A percentile compares a stretch with the other conserved stretches of the same genome.
These are phyloP conservation scores for Ceyx cyanopectus DNA, from an alignment of 2,113 vertebrate genomes.

Conservation along the genomic window DNA sequence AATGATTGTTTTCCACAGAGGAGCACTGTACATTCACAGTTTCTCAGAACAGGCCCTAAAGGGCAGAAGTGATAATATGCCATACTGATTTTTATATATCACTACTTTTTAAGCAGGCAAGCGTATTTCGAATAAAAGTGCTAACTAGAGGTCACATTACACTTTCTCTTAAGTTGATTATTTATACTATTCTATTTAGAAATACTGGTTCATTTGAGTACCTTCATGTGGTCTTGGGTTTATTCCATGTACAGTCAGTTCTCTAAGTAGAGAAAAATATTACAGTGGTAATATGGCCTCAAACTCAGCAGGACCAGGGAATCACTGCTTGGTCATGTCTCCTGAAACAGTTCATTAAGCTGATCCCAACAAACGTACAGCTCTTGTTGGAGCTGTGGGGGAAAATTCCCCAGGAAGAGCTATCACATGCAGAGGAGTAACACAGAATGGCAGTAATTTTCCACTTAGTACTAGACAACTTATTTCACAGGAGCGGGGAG, in stretches of 20 bases:
- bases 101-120: neutral
- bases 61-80: neutral
- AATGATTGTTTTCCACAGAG: neutral
- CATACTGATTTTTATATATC: neutral
- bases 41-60: neutral
- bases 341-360: neutral
- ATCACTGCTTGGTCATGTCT: neutral
- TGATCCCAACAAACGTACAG: neutral
- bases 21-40: neutral
- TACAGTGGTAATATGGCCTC: neutral
- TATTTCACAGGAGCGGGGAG: neutral
- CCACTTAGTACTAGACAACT: neutral
- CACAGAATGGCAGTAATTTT: neutral
- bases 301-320: neutral
- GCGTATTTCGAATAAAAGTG: neutral
- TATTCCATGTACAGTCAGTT: neutral
- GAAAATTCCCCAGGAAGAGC: neutral
- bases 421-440: neutral
- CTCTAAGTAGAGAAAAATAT: neutral
- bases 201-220: neutral
- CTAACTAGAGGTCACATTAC: neutral
- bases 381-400: neutral
- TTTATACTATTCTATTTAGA: neutral
- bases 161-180: neutral
- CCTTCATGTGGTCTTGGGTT: neutral